Base-by-base conservation (phyloP, 2,888 invertebrate genomes). In the Leistus spinibarbis region DNA sequence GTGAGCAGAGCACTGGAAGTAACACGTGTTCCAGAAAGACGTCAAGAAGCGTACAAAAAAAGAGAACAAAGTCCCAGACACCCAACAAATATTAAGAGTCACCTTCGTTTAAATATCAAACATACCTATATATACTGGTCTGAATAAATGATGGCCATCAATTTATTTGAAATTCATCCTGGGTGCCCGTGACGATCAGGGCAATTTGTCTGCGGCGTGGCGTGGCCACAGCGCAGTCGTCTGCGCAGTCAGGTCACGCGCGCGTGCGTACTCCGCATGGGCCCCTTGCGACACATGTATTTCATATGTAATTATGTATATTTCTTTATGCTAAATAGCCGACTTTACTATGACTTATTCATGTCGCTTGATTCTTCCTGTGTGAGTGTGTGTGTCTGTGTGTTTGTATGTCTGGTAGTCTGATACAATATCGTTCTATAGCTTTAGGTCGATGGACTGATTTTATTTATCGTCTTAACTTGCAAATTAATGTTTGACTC, bases 241-340 rank as follows among this genome's bases (percentile, higher is more conserved):
- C 40, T 17, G 17, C 54, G 19, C 53, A 66, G 74, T 74, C 67
- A 23, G 60, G 74, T 66, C 74, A 74, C 74, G 74, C 74, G 66
- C 40, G 66, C 66, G 53, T 63, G 19, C 57, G 66, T 76, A 76
- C 76, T 77, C 77, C 78, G 74, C 67, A 78, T 77, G 69, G 71
- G 69, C 76, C 76, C 77, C 78, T 7, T 7, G 40, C 77, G 77
- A 77, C 77, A 72, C 77, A 75, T 78, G 79, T 79, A 78, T 77
- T 78, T 76, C 78, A 78, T 77, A 77, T 78, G 79, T 79, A 79
- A 78, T 79, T 79, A 79, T 79, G 79, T 78, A 79, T 78, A 77
- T 78, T 79, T 76, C 77, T 78, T 68, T 78, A 79, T 79, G 79
- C 10, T 79, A 78, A 79, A 79, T 79, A 74, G 69, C 74, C 68